Percentiles rank a stretch among this genome's conserved stretches.
phyloP scores from a whole-genome alignment of 1,140 invertebrate genomes.

The Bombus sylvicola region DNA sequence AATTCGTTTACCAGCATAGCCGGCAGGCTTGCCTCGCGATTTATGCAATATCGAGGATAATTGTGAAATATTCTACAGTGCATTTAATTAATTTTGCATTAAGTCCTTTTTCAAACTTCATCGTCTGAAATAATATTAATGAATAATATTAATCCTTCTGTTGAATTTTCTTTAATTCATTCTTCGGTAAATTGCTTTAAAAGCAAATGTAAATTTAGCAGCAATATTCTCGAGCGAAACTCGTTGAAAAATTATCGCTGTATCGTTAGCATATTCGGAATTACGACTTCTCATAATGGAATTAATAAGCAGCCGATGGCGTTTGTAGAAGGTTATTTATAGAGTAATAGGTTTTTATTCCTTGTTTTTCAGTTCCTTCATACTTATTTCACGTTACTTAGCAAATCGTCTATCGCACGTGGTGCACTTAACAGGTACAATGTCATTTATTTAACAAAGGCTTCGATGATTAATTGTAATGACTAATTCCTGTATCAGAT shows the following conservation, averaged over 20 bases:
- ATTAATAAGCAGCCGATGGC: neutral
- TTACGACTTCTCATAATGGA: neutral
- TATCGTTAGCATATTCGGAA: neutral
- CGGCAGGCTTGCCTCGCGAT: neutral
- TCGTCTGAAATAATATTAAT: neutral
- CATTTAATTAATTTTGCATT: neutral
- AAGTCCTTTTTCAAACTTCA: neutral
- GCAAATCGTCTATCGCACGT: neutral
- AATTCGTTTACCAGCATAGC: neutral
- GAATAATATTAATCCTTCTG: neutral
- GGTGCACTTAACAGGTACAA: neutral
- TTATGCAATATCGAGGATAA: neutral
- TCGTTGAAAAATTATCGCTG: neutral
- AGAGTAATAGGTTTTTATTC: neutral
- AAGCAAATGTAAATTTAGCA: neutral
- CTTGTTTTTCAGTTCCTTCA: neutral
- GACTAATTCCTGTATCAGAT: slow-evolving; percentile 31
- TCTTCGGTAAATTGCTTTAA: neutral
- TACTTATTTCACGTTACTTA: neutral
- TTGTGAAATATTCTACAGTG: neutral
- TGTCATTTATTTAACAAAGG: slow-evolving; percentile 10
- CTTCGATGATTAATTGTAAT: slow-evolving; percentile 23
- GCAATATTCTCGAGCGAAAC: neutral
- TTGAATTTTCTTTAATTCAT: neutral
- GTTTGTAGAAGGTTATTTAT: neutral